Conservation (phyloP, 2,113 vertebrate species). For the Ciconia stormi region DNA sequence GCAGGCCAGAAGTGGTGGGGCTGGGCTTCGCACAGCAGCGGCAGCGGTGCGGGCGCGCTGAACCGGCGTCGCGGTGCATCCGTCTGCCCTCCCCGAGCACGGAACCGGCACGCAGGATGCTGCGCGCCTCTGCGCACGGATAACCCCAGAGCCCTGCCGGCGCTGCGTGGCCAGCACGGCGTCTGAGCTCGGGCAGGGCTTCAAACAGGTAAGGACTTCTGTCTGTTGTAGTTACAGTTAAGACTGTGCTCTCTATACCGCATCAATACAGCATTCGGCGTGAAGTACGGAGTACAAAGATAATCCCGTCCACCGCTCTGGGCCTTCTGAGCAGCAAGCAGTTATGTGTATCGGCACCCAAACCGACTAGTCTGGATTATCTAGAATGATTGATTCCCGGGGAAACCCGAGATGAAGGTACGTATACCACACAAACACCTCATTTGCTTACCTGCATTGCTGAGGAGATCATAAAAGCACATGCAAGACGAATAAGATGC, state of each 20-base stretch:
- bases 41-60: background rate
- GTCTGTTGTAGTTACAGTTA: background rate
- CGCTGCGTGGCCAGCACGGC: background rate
- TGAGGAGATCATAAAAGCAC: background rate
- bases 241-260: background rate
- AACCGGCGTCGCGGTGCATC: accelerated
- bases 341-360: background rate
- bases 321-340: background rate
- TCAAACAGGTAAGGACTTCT: background rate
- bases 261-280: background rate
- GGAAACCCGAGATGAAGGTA: background rate
- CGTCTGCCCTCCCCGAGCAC: no score
- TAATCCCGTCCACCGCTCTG: background rate
- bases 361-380: no score
- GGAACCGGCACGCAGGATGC: background rate
- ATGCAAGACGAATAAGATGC: background rate
- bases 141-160: background rate
- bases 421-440: background rate
- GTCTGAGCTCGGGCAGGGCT: background rate
- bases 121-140: background rate
- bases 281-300: background rate
- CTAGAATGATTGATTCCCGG: background rate
- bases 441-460: background rate
- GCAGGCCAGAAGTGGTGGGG: background rate
- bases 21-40: background rate